Conservation (phyloP, 1,140 invertebrate genomes). For the Nephotettix cincticeps region DNA sequence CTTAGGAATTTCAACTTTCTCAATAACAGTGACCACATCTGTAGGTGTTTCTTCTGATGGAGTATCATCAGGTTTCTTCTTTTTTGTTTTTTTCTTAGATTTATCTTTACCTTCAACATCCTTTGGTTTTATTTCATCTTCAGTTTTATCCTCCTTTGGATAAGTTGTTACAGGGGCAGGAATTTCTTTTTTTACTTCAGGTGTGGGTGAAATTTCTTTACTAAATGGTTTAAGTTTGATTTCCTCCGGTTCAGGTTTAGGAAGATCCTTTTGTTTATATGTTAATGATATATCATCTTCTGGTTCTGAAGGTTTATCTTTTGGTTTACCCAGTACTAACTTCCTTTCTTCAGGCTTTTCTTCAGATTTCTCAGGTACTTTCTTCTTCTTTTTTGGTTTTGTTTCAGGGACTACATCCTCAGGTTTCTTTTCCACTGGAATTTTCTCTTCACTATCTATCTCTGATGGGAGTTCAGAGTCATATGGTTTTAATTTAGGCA, state of each 20-base stretch:
- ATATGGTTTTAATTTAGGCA: slow-evolving; percentile 35
- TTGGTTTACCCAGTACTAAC: slow-evolving; percentile 36
- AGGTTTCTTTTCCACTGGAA: slow-evolving; percentile 25
- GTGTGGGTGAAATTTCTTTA: slow-evolving; percentile 38
- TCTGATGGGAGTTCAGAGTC: slow-evolving; percentile 11
- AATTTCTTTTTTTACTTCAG: slow-evolving; percentile 38
- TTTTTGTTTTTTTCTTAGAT: slow-evolving; percentile 30
- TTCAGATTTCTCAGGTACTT: slow-evolving; percentile 26
- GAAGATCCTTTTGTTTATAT: slow-evolving; percentile 26
- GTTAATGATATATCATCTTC: slow-evolving; percentile 34
- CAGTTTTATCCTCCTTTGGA: slow-evolving; percentile 27
- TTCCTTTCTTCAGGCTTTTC: slow-evolving; percentile 27
- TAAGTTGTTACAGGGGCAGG: slow-evolving; percentile 11
- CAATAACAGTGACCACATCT: slow-evolving; percentile 42
- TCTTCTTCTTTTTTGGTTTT: slow-evolving; percentile 24
- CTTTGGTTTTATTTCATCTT: slow-evolving; percentile 26
- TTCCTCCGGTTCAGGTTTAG: slow-evolving; percentile 26
- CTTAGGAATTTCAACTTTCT: slow-evolving; percentile 35
- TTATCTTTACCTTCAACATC: slow-evolving; percentile 5
- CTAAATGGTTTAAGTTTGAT: slow-evolving; percentile 35
- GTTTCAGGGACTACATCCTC: slow-evolving; percentile 25
- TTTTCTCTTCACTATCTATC: slow-evolving; percentile 13
- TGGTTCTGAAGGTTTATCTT: slow-evolving; percentile 28
- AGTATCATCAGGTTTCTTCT: slow-evolving; percentile 34
- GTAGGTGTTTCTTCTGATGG: slow-evolving; percentile 42